Evolutionary conservation across 2,797 vertebrate species (phyloP).

Genomic region (Adelosebastes latens): DNA sequence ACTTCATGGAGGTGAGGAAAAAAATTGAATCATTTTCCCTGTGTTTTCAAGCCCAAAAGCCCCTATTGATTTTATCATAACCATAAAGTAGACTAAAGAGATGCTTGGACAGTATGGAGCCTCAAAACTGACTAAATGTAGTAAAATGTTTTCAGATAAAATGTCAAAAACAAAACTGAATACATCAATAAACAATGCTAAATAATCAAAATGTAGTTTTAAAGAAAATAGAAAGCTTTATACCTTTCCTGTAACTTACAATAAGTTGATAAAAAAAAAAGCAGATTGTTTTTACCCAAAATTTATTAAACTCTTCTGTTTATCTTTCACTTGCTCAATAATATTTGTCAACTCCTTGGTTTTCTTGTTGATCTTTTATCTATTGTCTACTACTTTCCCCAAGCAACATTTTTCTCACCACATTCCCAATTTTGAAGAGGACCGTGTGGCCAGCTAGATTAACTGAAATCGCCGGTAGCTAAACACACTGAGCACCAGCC

Average conservation of each 20-base stretch:
- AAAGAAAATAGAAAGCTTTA: background rate
- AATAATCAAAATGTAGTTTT: background rate
- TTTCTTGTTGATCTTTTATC: too few relatives aligned
- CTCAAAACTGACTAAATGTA: background rate
- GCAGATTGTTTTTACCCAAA: background rate
- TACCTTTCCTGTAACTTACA: background rate
- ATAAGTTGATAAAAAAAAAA: background rate
- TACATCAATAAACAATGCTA: background rate
- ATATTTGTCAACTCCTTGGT: too few relatives aligned
- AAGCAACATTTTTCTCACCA: too few relatives aligned
- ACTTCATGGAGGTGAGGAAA: slow-evolving; percentile 96
- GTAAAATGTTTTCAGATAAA: background rate
- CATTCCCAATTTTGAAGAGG: too few relatives aligned
- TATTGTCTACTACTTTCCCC: too few relatives aligned
- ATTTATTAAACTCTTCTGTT: too few relatives aligned
- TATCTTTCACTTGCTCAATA: too few relatives aligned
- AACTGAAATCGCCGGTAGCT: too few relatives aligned
- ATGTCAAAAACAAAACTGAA: background rate
- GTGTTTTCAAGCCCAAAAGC: background rate
- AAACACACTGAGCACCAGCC: too few relatives aligned
- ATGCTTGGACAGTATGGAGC: background rate
- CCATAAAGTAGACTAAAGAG: background rate
- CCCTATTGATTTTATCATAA: background rate
- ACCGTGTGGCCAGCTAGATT: too few relatives aligned
- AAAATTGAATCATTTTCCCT: background rate